Conservation (phyloP, 23 tunicate species). For the Phallusia fumigata region DNA sequence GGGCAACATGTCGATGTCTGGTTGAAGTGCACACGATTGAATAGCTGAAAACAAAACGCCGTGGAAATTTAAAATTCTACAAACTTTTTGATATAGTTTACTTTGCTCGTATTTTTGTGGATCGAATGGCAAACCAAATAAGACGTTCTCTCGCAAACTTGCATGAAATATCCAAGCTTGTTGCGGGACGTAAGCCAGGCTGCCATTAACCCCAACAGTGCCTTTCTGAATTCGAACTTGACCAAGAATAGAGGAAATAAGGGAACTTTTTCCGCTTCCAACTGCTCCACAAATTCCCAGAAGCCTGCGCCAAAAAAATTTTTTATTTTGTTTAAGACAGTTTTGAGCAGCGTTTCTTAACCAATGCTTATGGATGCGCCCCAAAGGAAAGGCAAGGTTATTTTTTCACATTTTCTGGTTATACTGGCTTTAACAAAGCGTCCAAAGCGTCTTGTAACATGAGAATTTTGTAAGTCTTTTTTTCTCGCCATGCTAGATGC, state of each 20-base stretch:
- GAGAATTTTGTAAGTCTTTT: too few species aligned
- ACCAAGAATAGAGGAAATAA: constrained; percentile 36
- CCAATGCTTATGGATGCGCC: too few species aligned
- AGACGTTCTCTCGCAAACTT: constrained; percentile 42
- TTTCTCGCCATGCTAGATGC: too few species aligned
- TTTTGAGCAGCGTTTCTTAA: too few species aligned
- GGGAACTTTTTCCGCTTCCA: constrained; percentile 49
- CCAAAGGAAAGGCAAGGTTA: too few species aligned
- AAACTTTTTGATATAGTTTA: neutral
- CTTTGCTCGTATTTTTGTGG: constrained; percentile 42
- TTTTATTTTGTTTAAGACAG: too few species aligned
- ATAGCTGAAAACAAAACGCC: constrained; percentile 29
- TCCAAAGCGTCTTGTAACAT: too few species aligned
- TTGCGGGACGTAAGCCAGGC: constrained; percentile 46
- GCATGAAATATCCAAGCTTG: constrained; percentile 66
- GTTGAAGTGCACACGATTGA: constrained; percentile 57
- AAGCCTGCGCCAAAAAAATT: too few species aligned
- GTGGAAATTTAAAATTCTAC: too few species aligned
- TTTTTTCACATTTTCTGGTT: too few species aligned
- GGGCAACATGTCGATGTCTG: constrained; percentile 90
- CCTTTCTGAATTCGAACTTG: constrained; percentile 30
- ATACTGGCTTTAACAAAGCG: too few species aligned
- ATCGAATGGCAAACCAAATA: constrained; percentile 37
- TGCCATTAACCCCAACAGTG: constrained; percentile 29
- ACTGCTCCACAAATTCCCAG: constrained; percentile 49